These are phyloP conservation scores for Microcebus murinus DNA, from an alignment of 2,113 vertebrate species.

Conservation along the genomic window DNA sequence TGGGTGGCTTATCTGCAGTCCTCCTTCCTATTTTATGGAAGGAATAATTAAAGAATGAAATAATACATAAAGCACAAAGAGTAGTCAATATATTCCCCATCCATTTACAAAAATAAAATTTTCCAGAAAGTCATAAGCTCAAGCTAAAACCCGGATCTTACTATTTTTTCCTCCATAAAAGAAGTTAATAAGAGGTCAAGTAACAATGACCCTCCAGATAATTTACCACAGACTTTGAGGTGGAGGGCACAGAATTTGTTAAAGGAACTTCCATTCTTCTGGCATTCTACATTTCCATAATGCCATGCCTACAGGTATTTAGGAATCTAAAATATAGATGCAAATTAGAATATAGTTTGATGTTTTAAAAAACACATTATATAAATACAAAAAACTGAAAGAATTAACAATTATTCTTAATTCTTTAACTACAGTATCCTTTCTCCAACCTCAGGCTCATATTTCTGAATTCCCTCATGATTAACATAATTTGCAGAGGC, in stretches of 20 bases:
- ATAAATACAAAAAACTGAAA: not conserved
- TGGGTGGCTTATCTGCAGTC: not conserved
- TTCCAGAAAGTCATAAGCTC: conserved; percentile 38
- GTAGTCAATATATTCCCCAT: conserved; percentile 33
- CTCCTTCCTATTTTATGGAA: conserved; percentile 27
- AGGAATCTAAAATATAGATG: not conserved
- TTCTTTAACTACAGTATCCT: conserved; percentile 8
- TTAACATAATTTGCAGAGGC: not conserved
- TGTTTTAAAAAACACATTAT: not conserved
- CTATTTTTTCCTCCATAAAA: not conserved
- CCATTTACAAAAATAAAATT: conserved; percentile 39
- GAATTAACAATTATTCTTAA: not conserved
- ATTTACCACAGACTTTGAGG: not conserved
- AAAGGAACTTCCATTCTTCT: not conserved
- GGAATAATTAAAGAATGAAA: conserved; percentile 51
- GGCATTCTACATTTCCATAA: not conserved
- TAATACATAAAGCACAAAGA: conserved; percentile 7
- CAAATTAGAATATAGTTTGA: not conserved
- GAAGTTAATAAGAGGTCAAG: not conserved
- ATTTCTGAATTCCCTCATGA: not conserved
- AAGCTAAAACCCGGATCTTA: not conserved
- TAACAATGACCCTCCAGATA: not conserved
- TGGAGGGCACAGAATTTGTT: not conserved
- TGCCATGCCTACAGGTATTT: not conserved
- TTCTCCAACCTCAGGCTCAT: not conserved